These are phyloP conservation scores for Motacilla tschutschensis DNA, from an alignment of 2,113 vertebrate species.

Conservation along the genomic window DNA sequence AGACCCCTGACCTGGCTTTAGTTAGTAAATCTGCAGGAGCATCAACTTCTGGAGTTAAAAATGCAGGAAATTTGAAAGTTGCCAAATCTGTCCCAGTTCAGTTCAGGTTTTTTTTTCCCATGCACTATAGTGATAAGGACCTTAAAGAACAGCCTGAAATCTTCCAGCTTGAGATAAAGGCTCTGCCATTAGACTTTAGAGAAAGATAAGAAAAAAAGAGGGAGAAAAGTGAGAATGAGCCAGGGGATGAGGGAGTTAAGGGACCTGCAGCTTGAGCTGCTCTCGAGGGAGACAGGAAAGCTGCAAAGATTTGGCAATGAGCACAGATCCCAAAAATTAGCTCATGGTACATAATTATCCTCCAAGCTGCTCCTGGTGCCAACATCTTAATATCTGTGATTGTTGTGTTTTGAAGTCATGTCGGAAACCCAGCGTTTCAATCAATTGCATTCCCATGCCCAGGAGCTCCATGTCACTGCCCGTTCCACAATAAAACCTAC, in stretches of 20 bases:
- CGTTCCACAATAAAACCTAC: constrained; percentile 61
- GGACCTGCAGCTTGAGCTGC: background rate
- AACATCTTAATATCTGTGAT: constrained; percentile 23
- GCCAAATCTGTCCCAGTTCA: background rate
- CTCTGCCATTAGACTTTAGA: background rate
- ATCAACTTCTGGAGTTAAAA: background rate
- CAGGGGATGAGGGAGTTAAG: background rate
- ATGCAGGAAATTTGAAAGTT: background rate
- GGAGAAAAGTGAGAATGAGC: background rate
- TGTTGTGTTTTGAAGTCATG: constrained; percentile 59
- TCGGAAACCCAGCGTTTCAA: constrained; percentile 58
- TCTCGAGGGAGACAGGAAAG: constrained; percentile 45
- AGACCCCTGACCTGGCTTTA: too few relatives aligned
- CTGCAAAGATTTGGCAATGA: background rate
- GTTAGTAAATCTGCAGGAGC: background rate
- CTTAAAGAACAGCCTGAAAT: background rate
- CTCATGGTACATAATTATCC: constrained; percentile 50
- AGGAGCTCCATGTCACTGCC: constrained; percentile 56
- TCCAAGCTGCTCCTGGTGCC: background rate
- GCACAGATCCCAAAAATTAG: constrained; percentile 49
- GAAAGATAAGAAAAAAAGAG: background rate
- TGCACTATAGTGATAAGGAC: background rate
- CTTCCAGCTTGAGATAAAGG: background rate
- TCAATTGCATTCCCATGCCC: constrained; percentile 67
- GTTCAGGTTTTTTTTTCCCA: background rate